Evolutionary conservation across 2,797 vertebrate species (phyloP), one percentile per base, ranked within the genome.

Genomic region (Peromyscus nudipes): DNA sequence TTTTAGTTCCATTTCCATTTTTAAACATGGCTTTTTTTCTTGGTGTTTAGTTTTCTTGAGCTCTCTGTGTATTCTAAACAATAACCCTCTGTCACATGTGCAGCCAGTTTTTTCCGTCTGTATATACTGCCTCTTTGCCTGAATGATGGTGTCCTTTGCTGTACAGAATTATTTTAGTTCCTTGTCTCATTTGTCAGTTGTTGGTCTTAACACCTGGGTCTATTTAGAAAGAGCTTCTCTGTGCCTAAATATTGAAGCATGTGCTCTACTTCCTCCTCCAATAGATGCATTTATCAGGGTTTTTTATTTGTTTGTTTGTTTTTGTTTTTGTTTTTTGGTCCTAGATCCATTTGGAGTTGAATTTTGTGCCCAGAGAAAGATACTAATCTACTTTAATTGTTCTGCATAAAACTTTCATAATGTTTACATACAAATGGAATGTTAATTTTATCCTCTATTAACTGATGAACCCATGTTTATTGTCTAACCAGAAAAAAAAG

Each of bases 381-480:
- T 52, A 25, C 34, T 14, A 12, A 31, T 85, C 29, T 67, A 49
- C 62, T 52, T 25, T n/a, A 34, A 85, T n/a, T 52, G 17, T 85
- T n/a, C 31, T 85, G 13, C 19, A 13, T 67, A 55, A 55, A 14
- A 23, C 19, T 93, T 71, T 14, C 12, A 34, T 67, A 67, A 89
- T 86, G 55, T 86, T 89, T 92, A 89, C 62, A 23, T 90, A 37
- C 67, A 67, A 79, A 37, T 82, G 85, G 37, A 43, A 21, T n/a
- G 52, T 40, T 77, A 86, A 84, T 92, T 34, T 86, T 87, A 91
- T 46, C 57, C 57, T 88, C n/a, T 96, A 1, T 73, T 88, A 88
- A 93, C 29, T 73, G 1, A 73, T 1, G 2, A 40, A 37, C 4
- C 57, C 8, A 23, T 73, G 55, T 85, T 90, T 76, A n/a, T 80